phyloP scores from a whole-genome alignment of 2,888 invertebrate genomes.

The Eilema depressum region DNA sequence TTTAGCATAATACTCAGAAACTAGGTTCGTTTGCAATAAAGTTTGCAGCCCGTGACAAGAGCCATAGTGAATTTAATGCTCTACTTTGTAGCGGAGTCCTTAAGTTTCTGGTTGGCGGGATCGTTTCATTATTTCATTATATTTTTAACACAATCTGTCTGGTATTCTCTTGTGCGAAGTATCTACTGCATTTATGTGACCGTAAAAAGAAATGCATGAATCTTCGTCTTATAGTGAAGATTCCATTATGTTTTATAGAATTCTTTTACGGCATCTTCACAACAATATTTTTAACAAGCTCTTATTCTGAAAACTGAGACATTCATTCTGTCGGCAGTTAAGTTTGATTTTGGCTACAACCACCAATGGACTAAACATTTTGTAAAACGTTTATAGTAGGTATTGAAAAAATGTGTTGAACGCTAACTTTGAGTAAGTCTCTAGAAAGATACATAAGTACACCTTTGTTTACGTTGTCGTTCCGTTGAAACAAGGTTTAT shows the following conservation, averaged over 20 bases:
- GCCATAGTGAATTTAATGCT: slow-evolving; percentile 41
- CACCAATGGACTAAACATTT: neutral
- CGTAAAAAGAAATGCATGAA: slow-evolving; percentile 55
- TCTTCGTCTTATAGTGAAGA: slow-evolving; percentile 53
- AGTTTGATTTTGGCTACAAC: neutral
- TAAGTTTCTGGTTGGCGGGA: slow-evolving; percentile 12
- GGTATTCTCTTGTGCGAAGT: slow-evolving; percentile 44
- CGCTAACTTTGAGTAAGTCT: slow-evolving; percentile 30
- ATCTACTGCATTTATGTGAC: slow-evolving; percentile 42
- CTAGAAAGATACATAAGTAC: slow-evolving; percentile 49
- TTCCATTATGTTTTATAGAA: slow-evolving; percentile 43
- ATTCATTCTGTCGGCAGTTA: neutral
- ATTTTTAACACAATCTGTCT: slow-evolving; percentile 31
- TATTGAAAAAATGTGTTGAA: slow-evolving; percentile 9
- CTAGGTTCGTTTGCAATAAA: slow-evolving; percentile 46
- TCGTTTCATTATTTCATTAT: slow-evolving; percentile 38
- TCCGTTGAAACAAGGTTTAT: slow-evolving; percentile 72
- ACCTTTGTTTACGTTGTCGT: slow-evolving; percentile 68
- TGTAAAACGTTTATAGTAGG: neutral
- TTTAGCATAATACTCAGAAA: slow-evolving; percentile 43
- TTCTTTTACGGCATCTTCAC: slow-evolving; percentile 44
- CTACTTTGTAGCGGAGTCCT: slow-evolving; percentile 32
- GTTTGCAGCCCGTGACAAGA: slow-evolving; percentile 40
- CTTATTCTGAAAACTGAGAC: slow-evolving; percentile 42
- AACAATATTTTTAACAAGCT: slow-evolving; percentile 40